Conservation (phyloP, 2,888 invertebrate genomes). For the Neocrepidodera transversa region DNA sequence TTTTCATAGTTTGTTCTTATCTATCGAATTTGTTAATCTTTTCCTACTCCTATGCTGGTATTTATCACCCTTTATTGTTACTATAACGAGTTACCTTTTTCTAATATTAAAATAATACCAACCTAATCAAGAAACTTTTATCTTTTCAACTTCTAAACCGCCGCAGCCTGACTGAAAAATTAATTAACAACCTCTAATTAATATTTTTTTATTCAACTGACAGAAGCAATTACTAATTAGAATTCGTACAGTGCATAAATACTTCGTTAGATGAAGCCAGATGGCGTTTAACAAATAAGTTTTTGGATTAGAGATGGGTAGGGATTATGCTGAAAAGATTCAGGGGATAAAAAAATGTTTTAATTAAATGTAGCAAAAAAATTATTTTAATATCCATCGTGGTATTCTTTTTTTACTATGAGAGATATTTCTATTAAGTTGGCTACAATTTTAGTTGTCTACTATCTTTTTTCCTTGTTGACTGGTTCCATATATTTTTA, state of each 20-base stretch:
- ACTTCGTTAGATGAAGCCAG: slow-evolving; percentile 14
- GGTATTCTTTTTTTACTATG: too few species aligned
- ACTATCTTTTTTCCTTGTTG: too few species aligned
- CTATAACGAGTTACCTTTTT: not conserved
- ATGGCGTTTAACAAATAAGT: slow-evolving; percentile 6
- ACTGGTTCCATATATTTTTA: too few species aligned
- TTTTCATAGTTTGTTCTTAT: too few species aligned
- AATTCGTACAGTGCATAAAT: slow-evolving; percentile 7
- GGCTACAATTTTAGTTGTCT: too few species aligned
- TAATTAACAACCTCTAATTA: slow-evolving; percentile 18
- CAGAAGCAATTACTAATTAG: slow-evolving; percentile 13
- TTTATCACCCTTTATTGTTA: too few species aligned
- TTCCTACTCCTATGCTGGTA: too few species aligned
- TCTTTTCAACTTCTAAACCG: not conserved
- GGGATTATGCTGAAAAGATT: not conserved
- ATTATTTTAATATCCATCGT: too few species aligned
- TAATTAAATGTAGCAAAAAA: not conserved
- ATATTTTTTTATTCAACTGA: slow-evolving; percentile 13
- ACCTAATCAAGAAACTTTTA: not conserved
- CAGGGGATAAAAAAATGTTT: not conserved
- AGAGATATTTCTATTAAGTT: too few species aligned
- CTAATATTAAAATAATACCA: not conserved
- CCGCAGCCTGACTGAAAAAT: slow-evolving; percentile 9
- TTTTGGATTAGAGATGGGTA: not conserved
- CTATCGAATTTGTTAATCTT: too few species aligned